Conservation (phyloP, 2,888 invertebrate species). For the Alentia gelatinosa region DNA sequence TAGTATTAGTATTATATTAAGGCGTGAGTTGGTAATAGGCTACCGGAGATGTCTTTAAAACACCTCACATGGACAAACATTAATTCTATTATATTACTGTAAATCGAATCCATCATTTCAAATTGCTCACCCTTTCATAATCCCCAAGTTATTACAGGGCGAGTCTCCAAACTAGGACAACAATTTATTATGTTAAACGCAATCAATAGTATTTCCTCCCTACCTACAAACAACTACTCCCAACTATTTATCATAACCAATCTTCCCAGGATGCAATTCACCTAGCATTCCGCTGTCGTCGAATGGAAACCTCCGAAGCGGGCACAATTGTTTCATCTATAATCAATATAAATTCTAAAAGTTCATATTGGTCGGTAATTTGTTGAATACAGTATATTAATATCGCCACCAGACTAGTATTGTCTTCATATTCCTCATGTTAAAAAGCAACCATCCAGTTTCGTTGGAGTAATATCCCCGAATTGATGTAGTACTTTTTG, state of each 20-base stretch:
- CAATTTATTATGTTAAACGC: slow-evolving; percentile 18
- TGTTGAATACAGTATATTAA: too few relatives aligned
- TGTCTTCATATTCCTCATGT: too few relatives aligned
- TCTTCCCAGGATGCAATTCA: background rate
- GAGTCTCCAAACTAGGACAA: background rate
- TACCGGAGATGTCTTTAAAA: background rate
- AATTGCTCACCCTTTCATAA: slow-evolving; percentile 25
- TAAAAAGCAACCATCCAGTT: too few relatives aligned
- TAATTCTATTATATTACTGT: slow-evolving; percentile 40
- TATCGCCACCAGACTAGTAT: too few relatives aligned
- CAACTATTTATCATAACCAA: background rate
- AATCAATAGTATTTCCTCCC: background rate
- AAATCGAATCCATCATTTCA: slow-evolving; percentile 43
- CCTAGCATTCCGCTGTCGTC: too few relatives aligned
- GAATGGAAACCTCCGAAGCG: too few relatives aligned
- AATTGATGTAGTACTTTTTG: too few relatives aligned
- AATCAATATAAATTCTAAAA: too few relatives aligned
- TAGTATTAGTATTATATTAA: background rate
- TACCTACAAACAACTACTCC: background rate
- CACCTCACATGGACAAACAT: background rate
- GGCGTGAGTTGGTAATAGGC: background rate
- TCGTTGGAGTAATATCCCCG: too few relatives aligned
- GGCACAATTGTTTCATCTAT: too few relatives aligned
- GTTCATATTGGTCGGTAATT: too few relatives aligned
- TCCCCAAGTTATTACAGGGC: background rate